phyloP scores from a whole-genome alignment of 2,113 vertebrate species.

The Tapirus terrestris region DNA sequence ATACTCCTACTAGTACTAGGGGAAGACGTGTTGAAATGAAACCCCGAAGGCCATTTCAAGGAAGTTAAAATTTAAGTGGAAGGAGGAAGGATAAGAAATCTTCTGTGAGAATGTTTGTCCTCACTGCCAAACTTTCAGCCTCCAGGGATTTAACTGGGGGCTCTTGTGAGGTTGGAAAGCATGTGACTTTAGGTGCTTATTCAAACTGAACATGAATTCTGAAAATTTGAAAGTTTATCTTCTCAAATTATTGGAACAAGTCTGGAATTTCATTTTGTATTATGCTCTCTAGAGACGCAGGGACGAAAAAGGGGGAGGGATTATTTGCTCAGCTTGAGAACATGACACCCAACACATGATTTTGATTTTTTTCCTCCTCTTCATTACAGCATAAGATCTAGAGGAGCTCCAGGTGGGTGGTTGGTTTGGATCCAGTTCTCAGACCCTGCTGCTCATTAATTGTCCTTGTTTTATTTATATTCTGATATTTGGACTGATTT shows the following conservation, averaged over 20 bases:
- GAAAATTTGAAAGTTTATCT: slow-evolving; percentile 60
- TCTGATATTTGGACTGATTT: slow-evolving; percentile 70
- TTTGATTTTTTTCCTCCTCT: neutral
- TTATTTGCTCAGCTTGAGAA: slow-evolving; percentile 70
- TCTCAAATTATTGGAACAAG: slow-evolving; percentile 61
- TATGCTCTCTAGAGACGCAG: slow-evolving; percentile 49
- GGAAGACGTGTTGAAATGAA: slow-evolving; percentile 54
- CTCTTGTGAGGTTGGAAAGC: neutral
- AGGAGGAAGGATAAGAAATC: slow-evolving; percentile 62
- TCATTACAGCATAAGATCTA: neutral
- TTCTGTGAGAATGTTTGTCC: slow-evolving; percentile 65
- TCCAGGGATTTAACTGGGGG: neutral
- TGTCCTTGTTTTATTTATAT: slow-evolving; percentile 73
- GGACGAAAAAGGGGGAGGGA: neutral
- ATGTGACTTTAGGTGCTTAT: slow-evolving; percentile 58
- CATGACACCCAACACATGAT: neutral
- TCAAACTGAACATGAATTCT: slow-evolving; percentile 43
- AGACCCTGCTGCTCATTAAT: slow-evolving; percentile 57
- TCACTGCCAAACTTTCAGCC: slow-evolving; percentile 24
- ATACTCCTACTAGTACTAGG: neutral
- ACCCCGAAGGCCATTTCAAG: slow-evolving; percentile 46
- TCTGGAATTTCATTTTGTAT: slow-evolving; percentile 55
- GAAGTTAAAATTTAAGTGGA: slow-evolving; percentile 54
- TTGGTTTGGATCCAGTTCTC: slow-evolving; percentile 66
- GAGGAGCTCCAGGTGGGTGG: slow-evolving; percentile 68